phyloP scores from a whole-genome alignment of 2,888 invertebrate genomes.

The Drosophila sordidula region DNA sequence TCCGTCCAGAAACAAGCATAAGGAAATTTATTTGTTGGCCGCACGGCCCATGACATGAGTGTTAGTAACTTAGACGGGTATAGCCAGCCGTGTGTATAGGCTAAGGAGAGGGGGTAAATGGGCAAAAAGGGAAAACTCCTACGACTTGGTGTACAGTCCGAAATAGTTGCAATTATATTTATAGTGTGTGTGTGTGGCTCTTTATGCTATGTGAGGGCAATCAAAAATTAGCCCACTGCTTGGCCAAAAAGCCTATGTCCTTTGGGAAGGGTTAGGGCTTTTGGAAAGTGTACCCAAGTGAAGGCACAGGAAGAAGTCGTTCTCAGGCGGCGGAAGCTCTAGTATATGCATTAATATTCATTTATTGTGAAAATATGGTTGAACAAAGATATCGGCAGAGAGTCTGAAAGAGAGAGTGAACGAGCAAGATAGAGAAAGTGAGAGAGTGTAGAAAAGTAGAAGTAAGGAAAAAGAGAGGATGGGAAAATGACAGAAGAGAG shows the following conservation, averaged over 20 bases:
- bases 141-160: slow-evolving; percentile 13
- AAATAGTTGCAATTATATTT: slow-evolving; percentile 72
- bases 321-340: neutral
- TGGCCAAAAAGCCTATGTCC: slow-evolving; percentile 25
- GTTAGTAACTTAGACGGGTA: slow-evolving; percentile 53
- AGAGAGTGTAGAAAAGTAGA: no score
- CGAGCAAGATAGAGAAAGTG: no score
- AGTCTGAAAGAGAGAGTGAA: no score
- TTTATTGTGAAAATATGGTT: no score
- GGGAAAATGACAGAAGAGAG: no score
- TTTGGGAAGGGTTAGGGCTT: neutral
- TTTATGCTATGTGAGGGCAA: slow-evolving; percentile 30
- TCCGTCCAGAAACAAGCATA: slow-evolving; percentile 19
- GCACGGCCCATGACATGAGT: slow-evolving; percentile 48
- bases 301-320: neutral
- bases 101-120: neutral
- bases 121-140: slow-evolving; percentile 1
- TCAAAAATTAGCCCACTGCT: slow-evolving; percentile 53
- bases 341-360: neutral
- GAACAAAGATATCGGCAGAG: no score
- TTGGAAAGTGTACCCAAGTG: neutral
- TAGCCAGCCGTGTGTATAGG: slow-evolving; percentile 21
- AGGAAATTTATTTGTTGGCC: slow-evolving; percentile 64
- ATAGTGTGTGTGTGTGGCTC: slow-evolving; percentile 22
- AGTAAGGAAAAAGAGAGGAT: no score